Base-by-base conservation (phyloP, 92 coral and sea anemone species). In the Palythoa caribaeorum region DNA sequence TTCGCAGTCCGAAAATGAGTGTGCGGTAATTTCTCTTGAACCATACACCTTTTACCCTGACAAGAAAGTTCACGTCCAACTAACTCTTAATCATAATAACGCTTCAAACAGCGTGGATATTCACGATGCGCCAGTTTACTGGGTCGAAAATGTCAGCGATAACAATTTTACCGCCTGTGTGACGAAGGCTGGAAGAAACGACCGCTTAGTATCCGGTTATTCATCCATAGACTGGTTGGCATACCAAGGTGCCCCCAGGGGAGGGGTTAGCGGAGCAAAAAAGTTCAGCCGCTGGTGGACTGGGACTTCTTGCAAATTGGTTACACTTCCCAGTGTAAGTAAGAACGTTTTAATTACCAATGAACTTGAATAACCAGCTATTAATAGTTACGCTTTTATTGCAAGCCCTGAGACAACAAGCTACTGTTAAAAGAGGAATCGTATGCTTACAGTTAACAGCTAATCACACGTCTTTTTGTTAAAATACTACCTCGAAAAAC, bases 231-330 rank as follows among this genome's bases (percentile, higher is more conserved):
- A 66, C 72, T 66, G 72, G 72, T 7, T 66, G 2, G 72, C 72
- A 12, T 66, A 66, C 72, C 72, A 66, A n/a, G 72, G 72, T 66
- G 16, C 72, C 72, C 72, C 72, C 16, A n/a, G 35, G 16, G 72
- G 72, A 13, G 72, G 72, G 4, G 72, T 66, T 16, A 66, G 21
- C 72, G 72, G 72, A 66, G 72, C 12, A n/a, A 20, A 66, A 66
- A 21, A 14, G 36, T 66, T 66, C 17, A n/a, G n/a, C 21, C 21
- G 36, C 72, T 66, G 72, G 72, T 66, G 72, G 72, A 66, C 72
- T 16, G 72, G 72, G n/a, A 66, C 72, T 16, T 12, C 72, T 66
- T 66, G 72, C 72, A 66, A n/a, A 66, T 12, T 20, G 12, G 72
- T 66, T 21, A 66, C 16, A 16, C 72, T 66, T 66, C 72, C 72